Evolutionary conservation across 2,797 vertebrate species (phyloP).

Genomic region (Capromys pilorides): DNA sequence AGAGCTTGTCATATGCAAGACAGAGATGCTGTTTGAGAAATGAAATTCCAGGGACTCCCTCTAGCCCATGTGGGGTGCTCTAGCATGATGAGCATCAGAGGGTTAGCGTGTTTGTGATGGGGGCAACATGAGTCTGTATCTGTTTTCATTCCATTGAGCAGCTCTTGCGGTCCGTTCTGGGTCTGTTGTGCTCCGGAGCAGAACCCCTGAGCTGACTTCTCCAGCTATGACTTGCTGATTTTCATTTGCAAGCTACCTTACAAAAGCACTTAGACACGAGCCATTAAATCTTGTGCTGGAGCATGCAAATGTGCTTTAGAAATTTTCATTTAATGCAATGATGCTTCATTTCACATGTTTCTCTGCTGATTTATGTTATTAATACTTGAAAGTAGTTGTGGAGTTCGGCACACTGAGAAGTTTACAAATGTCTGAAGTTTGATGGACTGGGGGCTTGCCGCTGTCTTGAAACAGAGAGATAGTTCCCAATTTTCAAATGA

Average conservation of each 20-base stretch:
- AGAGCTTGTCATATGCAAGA: neutral
- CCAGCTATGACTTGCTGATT: neutral
- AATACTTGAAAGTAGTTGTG: neutral
- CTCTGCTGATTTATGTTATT: neutral
- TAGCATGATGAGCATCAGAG: neutral
- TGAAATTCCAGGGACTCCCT: neutral
- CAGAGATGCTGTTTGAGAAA: neutral
- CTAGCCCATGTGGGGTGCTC: neutral
- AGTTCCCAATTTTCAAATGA: neutral
- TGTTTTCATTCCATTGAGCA: neutral
- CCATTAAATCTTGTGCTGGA: neutral
- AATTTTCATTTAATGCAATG: neutral
- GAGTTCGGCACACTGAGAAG: neutral
- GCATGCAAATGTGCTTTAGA: neutral
- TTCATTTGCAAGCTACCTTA: neutral
- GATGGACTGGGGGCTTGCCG: neutral
- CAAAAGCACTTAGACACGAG: neutral
- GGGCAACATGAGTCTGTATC: neutral
- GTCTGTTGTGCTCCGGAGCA: neutral
- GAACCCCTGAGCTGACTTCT: neutral
- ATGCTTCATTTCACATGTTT: neutral
- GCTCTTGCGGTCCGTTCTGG: neutral
- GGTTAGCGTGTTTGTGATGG: fast-evolving
- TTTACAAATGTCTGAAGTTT: neutral
- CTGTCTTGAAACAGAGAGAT: neutral